A percentile compares a stretch with the other conserved stretches of the same genome.
Conservation (phyloP, 2,888 invertebrate genomes). For the Harpalus rubripes region DNA sequence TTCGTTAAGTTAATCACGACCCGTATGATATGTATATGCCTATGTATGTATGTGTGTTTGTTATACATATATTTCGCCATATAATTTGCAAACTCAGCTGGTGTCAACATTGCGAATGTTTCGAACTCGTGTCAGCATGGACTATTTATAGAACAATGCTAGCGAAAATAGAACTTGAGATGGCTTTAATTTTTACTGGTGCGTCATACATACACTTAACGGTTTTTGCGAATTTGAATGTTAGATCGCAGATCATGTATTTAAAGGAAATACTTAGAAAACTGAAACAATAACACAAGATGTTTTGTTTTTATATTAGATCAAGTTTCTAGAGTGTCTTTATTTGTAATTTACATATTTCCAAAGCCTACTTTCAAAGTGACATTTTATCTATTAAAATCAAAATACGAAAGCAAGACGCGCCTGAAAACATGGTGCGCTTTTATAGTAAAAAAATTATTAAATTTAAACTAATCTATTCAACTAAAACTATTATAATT, state of each 20-base stretch:
- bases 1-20: too few species aligned
- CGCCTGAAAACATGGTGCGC: too few species aligned
- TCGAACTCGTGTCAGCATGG: background rate
- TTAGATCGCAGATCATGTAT: background rate
- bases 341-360: too few species aligned
- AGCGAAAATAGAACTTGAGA: background rate
- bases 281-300: background rate
- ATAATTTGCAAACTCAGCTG: background rate
- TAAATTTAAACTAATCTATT: too few species aligned
- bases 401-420: too few species aligned
- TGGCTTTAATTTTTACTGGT: background rate
- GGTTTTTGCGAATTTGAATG: slow-evolving; percentile 5
- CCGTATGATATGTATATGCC: background rate
- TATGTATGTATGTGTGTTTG: background rate
- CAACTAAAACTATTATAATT: too few species aligned
- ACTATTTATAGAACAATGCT: background rate
- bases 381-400: too few species aligned
- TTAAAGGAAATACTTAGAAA: background rate
- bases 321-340: too few species aligned
- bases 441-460: too few species aligned
- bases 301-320: background rate
- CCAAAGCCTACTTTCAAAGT: too few species aligned
- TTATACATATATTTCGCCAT: background rate
- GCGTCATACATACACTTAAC: background rate
- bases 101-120: background rate